Percentiles rank a stretch among this genome's conserved stretches.
Evolutionary conservation across 1,140 invertebrate genomes (phyloP).

Genomic region (Acyrthosiphon pisum): DNA sequence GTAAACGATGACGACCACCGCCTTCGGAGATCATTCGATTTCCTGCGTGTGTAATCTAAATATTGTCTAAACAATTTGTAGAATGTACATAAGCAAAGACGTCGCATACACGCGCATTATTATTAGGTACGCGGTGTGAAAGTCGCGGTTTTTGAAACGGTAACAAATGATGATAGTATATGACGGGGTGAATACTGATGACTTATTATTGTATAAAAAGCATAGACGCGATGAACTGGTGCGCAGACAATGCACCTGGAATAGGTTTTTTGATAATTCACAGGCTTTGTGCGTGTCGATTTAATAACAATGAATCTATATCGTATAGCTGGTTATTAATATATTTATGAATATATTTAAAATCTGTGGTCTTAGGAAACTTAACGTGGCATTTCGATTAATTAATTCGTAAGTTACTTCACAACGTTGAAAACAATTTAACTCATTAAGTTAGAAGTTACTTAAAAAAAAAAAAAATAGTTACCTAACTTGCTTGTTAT

Average conservation of each 20-base stretch:
- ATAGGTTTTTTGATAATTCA: neutral
- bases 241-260: neutral
- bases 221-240: neutral
- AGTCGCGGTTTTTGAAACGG: neutral
- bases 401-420: no score
- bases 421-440: no score
- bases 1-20: neutral
- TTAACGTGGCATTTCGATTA: no score
- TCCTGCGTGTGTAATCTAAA: neutral
- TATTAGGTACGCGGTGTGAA: no score
- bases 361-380: no score
- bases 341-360: no score
- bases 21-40: neutral
- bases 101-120: neutral
- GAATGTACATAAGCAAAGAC: neutral
- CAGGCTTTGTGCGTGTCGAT: neutral
- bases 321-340: no score
- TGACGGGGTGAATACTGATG: neutral
- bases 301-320: no score
- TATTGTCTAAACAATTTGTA: neutral
- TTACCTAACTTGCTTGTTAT: no score
- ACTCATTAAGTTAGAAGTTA: no score
- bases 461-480: no score
- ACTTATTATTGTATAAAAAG: neutral
- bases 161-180: neutral